Conservation (phyloP, 2,113 vertebrate species). For the Burhinus bistriatus region DNA sequence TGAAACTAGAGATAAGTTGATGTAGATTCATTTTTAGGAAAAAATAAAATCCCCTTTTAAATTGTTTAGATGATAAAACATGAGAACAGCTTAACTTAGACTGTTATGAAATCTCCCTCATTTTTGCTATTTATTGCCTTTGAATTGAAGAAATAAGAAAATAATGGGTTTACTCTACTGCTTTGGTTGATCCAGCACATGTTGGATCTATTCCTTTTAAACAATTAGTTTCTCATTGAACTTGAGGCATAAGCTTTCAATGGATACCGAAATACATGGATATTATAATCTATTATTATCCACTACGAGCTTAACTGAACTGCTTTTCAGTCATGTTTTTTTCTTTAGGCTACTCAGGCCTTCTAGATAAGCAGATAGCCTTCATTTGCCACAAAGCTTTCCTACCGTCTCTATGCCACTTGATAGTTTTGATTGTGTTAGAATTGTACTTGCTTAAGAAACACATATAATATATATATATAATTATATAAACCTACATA, state of each 20-base stretch:
- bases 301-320: not conserved
- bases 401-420: not conserved
- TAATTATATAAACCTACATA: not conserved
- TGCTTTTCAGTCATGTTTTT: not conserved
- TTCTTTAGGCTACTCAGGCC: not conserved
- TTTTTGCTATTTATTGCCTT: not conserved
- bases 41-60: not conserved
- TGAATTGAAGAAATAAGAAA: not conserved
- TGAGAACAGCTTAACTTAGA: not conserved
- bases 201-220: not conserved
- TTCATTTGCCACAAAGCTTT: not conserved
- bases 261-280: not conserved
- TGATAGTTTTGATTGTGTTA: not conserved
- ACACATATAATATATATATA: not conserved
- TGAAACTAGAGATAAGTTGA: not conserved
- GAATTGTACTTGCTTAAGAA: not conserved
- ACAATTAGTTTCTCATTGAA: not conserved
- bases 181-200: not conserved
- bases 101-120: not conserved
- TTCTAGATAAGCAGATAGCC: not conserved
- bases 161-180: not conserved
- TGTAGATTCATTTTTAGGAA: not conserved
- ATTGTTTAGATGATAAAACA: not conserved
- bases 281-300: not conserved
- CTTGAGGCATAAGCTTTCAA: not conserved